phyloP scores from a whole-genome alignment of 2,113 vertebrate genomes.

The Oxygymnocypris stewartii region DNA sequence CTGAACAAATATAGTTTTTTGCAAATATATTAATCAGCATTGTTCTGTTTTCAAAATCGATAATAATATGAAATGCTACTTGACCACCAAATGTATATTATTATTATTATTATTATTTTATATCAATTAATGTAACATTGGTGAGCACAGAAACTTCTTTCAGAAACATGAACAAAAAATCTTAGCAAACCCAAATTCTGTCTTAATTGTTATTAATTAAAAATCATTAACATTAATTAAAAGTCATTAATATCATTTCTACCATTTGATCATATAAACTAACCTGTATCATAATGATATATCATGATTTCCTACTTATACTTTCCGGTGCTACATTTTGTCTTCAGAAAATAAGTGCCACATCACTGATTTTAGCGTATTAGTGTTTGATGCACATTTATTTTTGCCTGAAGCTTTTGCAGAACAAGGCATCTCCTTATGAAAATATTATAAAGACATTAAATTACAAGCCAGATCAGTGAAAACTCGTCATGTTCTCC shows the following conservation, averaged over 20 bases:
- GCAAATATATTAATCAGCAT: too few relatives aligned
- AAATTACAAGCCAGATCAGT: neutral
- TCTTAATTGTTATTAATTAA: neutral
- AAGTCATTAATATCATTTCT: neutral
- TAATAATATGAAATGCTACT: neutral
- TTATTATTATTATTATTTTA: neutral
- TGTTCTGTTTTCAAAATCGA: neutral
- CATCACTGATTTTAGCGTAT: neutral
- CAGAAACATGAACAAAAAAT: neutral
- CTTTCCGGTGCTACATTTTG: neutral
- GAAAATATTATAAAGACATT: neutral
- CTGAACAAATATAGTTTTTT: too few relatives aligned
- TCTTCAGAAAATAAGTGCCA: neutral
- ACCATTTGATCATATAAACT: neutral
- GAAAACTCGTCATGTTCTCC: neutral
- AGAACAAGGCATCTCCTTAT: neutral
- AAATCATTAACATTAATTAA: neutral
- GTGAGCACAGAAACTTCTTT: neutral
- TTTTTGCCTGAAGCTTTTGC: neutral
- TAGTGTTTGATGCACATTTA: neutral
- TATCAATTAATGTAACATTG: neutral
- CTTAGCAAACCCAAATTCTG: too few relatives aligned
- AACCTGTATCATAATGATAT: neutral
- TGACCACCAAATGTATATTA: neutral
- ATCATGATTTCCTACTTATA: neutral